Conservation (phyloP, 2,888 invertebrate species). For the Ormyrus nitidulus region DNA sequence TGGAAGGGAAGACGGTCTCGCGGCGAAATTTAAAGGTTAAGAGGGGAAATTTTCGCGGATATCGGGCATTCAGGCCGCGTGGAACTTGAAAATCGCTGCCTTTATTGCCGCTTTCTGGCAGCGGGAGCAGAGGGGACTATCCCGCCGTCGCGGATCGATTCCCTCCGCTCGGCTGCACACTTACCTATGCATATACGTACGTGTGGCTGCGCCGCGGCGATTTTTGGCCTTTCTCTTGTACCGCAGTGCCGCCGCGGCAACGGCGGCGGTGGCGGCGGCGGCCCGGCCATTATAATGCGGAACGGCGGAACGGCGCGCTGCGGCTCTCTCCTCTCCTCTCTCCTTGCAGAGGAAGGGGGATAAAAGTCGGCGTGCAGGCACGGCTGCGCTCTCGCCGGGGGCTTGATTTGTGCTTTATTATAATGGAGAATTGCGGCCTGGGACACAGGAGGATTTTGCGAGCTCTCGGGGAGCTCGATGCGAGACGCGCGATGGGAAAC, state of each 20-base stretch:
- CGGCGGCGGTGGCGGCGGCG: neutral
- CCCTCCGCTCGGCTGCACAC: conserved; percentile 9
- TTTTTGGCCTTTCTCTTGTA: conserved; percentile 39
- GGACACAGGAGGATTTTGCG: too few relatives aligned
- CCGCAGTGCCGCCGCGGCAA: neutral
- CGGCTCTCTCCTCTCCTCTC: neutral
- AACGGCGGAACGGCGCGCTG: conserved; percentile 3
- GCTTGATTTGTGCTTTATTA: too few relatives aligned
- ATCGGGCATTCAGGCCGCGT: conserved; percentile 32
- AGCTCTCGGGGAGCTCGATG: too few relatives aligned
- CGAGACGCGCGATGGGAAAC: too few relatives aligned
- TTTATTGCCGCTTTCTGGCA: conserved; percentile 1
- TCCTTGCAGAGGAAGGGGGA: too few relatives aligned
- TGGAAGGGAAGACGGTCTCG: neutral
- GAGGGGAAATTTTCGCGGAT: neutral
- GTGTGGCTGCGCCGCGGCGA: neutral
- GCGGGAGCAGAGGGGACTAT: conserved; percentile 2
- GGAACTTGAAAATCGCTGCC: conserved; percentile 17
- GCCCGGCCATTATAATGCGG: conserved; percentile 41
- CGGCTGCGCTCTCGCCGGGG: too few relatives aligned
- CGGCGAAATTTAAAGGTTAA: conserved; percentile 32
- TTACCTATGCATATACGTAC: conserved; percentile 1
- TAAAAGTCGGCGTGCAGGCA: too few relatives aligned
- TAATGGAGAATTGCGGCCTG: too few relatives aligned
- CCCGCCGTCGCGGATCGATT: conserved; percentile 34